Base-by-base conservation (phyloP, 2,113 vertebrate genomes). In the Hypocryptadius cinnamomeus region DNA sequence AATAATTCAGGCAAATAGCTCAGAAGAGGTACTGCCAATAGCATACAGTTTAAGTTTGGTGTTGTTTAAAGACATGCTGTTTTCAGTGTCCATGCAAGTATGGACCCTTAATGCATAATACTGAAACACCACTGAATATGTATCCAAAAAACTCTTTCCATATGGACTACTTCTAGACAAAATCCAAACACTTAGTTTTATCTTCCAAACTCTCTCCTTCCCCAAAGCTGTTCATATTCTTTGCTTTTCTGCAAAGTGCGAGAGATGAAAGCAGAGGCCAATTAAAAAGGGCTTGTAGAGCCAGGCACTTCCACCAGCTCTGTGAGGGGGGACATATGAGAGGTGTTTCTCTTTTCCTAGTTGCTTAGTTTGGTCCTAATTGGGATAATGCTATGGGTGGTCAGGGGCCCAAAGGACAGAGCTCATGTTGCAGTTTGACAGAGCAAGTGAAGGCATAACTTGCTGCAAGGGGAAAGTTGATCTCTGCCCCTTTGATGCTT, bases 1-100 rank as follows among this genome's bases (percentile, higher is more conserved):
- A 96, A 97, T 93, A 93, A 95, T 97, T 97, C 93, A 96, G 92
- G 93, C 95, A 96, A 97, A 96, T 94, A 95, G 73, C 87, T 94
- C 73, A 95, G 89, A 74, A 93, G 70, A 96, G 83, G 95, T 94
- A 94, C 63, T 94, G 92, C 95, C 73, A 83, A 96, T 93, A 71
- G 78, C 86, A 87, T 90, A 77, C 65, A 70, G 20, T 85, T 93
- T 81, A 81, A 61, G 54, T 56, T 92, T 86, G 54, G 44, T 90
- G 85, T n/a, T 90, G 54, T 94, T 83, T 85, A 97, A 95, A 78
- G 50, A 80, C 77, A 88, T 8, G 22, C 12, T 83, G 42, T 28
- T 77, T 77, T 56, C 21, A 42, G 54, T 57, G 35, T 85, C 13
- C 30, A 28, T 44, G 69, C 82, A 70, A 71, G 54, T 84, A 53